These are phyloP conservation scores for Mungos mungo DNA, from an alignment of 2,113 vertebrate species.

Conservation along the genomic window DNA sequence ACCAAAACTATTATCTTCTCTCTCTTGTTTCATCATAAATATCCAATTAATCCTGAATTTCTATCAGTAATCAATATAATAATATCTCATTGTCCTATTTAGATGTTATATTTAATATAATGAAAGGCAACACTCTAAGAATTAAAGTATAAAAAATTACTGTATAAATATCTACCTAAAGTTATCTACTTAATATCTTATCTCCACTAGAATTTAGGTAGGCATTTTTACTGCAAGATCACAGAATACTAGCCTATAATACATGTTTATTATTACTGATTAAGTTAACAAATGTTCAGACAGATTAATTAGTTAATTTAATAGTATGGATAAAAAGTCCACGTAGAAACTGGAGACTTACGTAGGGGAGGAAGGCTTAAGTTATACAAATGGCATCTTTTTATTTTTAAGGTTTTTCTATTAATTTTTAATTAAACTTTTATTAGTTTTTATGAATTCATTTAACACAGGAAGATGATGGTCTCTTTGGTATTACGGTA, in stretches of 20 bases:
- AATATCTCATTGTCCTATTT: not conserved
- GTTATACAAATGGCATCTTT: not conserved
- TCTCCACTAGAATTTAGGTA: not conserved
- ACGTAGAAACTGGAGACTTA: not conserved
- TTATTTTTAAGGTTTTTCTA: not conserved
- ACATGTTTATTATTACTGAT: not conserved
- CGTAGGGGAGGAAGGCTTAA: not conserved
- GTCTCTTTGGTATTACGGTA: not conserved
- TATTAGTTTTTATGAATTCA: not conserved
- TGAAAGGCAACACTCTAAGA: not conserved
- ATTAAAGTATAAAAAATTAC: not conserved
- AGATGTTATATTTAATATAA: not conserved
- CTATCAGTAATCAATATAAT: not conserved
- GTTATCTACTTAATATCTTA: not conserved
- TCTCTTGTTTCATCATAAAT: not conserved
- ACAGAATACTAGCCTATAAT: not conserved
- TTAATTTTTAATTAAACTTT: not conserved
- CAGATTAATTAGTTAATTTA: not conserved
- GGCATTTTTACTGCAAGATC: not conserved
- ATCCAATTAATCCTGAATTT: not conserved
- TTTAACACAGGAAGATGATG: not conserved
- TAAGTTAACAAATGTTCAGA: not conserved
- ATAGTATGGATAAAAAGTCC: not conserved
- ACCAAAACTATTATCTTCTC: not conserved
- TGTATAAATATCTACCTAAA: not conserved